Conservation (phyloP, 2,888 invertebrate species). For the Trissolcus brochymenae region DNA sequence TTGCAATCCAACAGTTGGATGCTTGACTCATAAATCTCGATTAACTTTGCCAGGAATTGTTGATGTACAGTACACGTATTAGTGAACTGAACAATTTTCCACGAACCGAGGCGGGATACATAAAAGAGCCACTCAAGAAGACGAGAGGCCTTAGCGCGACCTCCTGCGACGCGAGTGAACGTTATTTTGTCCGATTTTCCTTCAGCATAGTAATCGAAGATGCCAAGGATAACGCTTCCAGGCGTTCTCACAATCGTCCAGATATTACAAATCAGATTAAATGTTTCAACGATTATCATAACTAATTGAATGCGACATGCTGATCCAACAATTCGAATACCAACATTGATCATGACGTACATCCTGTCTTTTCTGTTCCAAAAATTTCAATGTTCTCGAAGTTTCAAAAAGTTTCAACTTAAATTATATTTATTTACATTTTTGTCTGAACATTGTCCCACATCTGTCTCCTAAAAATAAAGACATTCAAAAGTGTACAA, state of each 20-base stretch:
- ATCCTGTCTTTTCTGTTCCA: no score
- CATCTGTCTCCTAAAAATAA: no score
- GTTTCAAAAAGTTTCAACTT: no score
- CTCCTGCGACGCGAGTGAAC: constrained; percentile 50
- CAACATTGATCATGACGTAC: no score
- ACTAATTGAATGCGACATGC: no score
- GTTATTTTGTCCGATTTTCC: constrained; percentile 53
- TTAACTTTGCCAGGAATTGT: constrained; percentile 27
- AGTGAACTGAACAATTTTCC: constrained; percentile 40
- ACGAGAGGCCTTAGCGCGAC: constrained; percentile 41
- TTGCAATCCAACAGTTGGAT: not conserved
- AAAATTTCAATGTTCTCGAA: no score
- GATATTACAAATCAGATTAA: constrained; percentile 35
- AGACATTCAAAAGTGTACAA: no score
- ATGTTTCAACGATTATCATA: constrained; percentile 1
- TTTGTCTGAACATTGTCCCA: no score
- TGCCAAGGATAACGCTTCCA: constrained; percentile 52
- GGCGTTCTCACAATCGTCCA: constrained; percentile 28
- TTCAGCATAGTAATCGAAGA: constrained; percentile 50
- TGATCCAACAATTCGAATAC: no score
- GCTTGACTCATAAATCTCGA: constrained; percentile 38
- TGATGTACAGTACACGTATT: constrained; percentile 12
- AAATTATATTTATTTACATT: no score
- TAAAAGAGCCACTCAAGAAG: constrained; percentile 43
- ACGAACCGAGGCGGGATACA: constrained; percentile 39